Percentiles rank a stretch among this genome's conserved stretches.
phyloP scores from a whole-genome alignment of 2,113 vertebrate species.

The Vanacampus margaritifer region DNA sequence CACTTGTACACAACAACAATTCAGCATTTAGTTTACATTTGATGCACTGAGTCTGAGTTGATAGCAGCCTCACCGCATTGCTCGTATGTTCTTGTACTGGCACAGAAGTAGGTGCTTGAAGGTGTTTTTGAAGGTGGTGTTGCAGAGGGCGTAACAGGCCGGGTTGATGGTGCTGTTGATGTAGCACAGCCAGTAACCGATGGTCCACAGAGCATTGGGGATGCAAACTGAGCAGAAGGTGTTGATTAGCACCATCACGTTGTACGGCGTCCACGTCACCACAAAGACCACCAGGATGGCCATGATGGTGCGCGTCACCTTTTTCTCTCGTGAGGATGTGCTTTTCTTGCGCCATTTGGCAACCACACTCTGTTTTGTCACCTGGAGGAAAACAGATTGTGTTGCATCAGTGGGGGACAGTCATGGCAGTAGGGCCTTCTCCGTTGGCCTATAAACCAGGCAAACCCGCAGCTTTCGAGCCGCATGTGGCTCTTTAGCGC shows the following conservation, averaged over 20 bases:
- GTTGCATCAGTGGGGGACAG: not conserved
- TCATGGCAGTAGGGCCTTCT: not conserved
- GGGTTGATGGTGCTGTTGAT: conserved; percentile 99
- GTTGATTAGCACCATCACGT: conserved; percentile 97
- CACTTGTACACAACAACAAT: too few relatives aligned
- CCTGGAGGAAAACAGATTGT: conserved; percentile 30
- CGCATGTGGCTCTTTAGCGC: too few relatives aligned
- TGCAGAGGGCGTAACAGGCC: conserved; percentile 95
- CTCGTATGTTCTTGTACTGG: conserved; percentile 94
- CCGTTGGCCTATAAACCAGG: too few relatives aligned
- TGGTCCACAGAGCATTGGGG: conserved; percentile 87
- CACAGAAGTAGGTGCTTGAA: conserved; percentile 96
- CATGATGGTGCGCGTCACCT: conserved; percentile 95
- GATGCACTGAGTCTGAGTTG: not conserved
- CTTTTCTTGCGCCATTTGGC: conserved; percentile 80
- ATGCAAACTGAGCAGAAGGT: conserved; percentile 89
- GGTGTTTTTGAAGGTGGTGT: conserved; percentile 96
- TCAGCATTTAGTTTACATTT: not conserved
- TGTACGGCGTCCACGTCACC: conserved; percentile 95
- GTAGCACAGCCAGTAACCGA: conserved; percentile 86
- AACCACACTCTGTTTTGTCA: conserved; percentile 80
- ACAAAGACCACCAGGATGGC: conserved; percentile 83
- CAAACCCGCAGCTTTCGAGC: too few relatives aligned
- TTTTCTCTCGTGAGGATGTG: conserved; percentile 86
- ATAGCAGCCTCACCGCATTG: conserved; percentile 67